Evolutionary conservation across 2,113 vertebrate species (phyloP).

Genomic region (Sapajus apella): DNA sequence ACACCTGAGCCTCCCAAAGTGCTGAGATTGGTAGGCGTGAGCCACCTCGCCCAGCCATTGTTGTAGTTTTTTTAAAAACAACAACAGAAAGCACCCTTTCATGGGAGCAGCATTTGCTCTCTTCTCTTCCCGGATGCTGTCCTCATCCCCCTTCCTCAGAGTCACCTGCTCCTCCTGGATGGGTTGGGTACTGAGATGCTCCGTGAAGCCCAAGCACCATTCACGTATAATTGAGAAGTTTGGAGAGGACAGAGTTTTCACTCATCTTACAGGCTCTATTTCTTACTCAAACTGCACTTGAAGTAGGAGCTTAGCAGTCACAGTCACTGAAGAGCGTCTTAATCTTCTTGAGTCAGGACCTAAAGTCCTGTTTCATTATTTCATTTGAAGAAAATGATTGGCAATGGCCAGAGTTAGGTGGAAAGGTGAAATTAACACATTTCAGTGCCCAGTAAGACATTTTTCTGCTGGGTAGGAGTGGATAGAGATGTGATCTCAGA

Average conservation of each 20-base stretch:
- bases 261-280: neutral
- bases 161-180: neutral
- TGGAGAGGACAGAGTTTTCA: neutral
- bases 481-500: neutral
- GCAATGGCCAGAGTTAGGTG: neutral
- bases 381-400: neutral
- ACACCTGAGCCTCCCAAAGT: too few relatives aligned
- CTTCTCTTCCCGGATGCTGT: rapidly evolving
- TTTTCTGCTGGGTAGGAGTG: neutral
- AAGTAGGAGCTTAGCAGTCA: neutral
- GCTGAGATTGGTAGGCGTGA: too few relatives aligned
- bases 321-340: neutral
- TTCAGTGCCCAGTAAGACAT: neutral
- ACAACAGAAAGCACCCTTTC: neutral
- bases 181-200: too few relatives aligned
- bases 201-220: rapidly evolving
- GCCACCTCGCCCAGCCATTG: too few relatives aligned
- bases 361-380: neutral
- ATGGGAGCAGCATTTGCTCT: rapidly evolving
- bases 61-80: neutral
- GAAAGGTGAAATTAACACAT: neutral
- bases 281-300: neutral
- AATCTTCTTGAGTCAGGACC: neutral
- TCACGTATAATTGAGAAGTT: neutral
- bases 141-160: rapidly evolving